Percentiles rank a stretch among this genome's conserved stretches.
Conservation (phyloP, 1,140 invertebrate genomes). For the Orius insidiosus region DNA sequence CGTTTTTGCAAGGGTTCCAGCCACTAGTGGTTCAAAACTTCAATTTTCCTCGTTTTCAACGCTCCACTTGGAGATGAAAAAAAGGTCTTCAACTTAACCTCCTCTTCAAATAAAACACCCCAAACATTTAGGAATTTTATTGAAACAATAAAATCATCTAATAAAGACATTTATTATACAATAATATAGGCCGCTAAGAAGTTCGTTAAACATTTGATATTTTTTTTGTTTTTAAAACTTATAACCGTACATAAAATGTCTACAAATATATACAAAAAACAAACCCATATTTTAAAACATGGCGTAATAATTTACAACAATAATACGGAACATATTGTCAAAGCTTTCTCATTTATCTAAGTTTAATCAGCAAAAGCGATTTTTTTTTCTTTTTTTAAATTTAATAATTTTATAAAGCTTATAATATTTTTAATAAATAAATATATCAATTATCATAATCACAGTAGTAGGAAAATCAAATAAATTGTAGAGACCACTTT, state of each 20-base stretch:
- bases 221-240: too few relatives aligned
- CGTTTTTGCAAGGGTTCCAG: too few relatives aligned
- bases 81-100: too few relatives aligned
- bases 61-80: too few relatives aligned
- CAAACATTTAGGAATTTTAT: constrained; percentile 1
- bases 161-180: constrained; percentile 17
- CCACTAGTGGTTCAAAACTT: too few relatives aligned
- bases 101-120: background rate
- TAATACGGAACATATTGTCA: constrained; percentile 15
- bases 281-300: constrained; percentile 6
- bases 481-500: constrained; percentile 3
- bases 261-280: constrained; percentile 11
- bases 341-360: constrained; percentile 11
- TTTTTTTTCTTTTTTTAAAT: constrained; percentile 6
- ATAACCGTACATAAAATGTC: constrained; percentile 13
- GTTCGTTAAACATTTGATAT: constrained; percentile 14
- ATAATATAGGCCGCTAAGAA: constrained; percentile 16
- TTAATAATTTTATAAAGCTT: constrained; percentile 7
- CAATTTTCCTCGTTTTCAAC: too few relatives aligned
- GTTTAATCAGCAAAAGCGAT: constrained; percentile 10
- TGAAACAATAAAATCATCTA: constrained; percentile 9
- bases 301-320: constrained; percentile 12
- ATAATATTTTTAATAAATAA: constrained; percentile 8
- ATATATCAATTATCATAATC: constrained; percentile 6
- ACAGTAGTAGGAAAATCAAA: constrained; percentile 14